phyloP scores from a whole-genome alignment of 2,888 invertebrate species.

The Mimachlamys varia region DNA sequence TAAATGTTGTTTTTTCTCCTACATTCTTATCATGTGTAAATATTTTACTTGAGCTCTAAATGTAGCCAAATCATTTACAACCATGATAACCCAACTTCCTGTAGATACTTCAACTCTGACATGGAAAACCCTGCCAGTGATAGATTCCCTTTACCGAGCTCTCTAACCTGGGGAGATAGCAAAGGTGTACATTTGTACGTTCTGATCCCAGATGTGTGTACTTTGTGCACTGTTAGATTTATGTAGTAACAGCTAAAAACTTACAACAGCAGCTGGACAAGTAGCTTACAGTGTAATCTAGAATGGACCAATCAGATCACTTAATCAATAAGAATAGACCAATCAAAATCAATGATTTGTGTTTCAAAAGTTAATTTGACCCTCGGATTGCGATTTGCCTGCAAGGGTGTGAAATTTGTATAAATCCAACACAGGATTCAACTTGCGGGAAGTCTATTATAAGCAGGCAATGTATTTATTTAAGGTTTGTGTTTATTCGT shows the following conservation, averaged over 20 bases:
- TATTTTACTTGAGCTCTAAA: constrained; percentile 26
- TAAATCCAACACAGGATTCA: too few species aligned
- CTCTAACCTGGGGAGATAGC: constrained; percentile 38
- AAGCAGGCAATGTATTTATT: too few species aligned
- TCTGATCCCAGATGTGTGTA: constrained; percentile 12
- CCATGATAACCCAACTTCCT: not conserved
- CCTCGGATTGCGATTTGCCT: too few species aligned
- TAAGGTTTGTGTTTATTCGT: too few species aligned
- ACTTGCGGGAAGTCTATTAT: too few species aligned
- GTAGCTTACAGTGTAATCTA: not conserved
- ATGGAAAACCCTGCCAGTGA: constrained; percentile 24
- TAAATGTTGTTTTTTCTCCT: not conserved
- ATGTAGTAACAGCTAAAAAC: not conserved
- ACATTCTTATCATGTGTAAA: constrained; percentile 28
- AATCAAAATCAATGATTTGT: too few species aligned
- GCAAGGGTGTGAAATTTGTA: too few species aligned
- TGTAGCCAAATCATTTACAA: not conserved
- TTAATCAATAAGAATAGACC: not conserved
- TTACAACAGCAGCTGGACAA: not conserved
- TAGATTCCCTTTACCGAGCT: constrained; percentile 37
- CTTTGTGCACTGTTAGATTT: not conserved
- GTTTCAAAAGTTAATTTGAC: too few species aligned
- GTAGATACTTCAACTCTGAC: not conserved
- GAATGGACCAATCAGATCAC: not conserved
- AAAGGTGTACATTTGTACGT: constrained; percentile 9